phyloP scores from a whole-genome alignment of 2,113 vertebrate species.

The Centropristis striata region DNA sequence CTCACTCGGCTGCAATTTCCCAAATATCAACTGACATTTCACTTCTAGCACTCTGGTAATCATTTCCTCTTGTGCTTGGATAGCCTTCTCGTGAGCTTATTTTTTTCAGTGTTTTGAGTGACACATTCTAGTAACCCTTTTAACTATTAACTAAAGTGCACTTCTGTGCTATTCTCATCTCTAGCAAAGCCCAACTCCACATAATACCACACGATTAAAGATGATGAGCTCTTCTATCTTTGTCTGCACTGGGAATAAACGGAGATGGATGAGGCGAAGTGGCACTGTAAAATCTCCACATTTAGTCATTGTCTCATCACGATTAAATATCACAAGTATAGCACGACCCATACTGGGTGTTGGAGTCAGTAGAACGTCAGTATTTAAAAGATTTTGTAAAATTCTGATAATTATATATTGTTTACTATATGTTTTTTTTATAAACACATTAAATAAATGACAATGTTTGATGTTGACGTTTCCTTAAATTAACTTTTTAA shows the following conservation, averaged over 20 bases:
- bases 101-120: conserved; percentile 1
- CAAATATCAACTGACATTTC: conserved; percentile 34
- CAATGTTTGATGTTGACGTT: no score
- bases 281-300: not conserved
- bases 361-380: not conserved
- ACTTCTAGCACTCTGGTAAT: conserved; percentile 36
- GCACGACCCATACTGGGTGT: not conserved
- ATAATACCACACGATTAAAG: conserved; percentile 50
- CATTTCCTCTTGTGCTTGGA: conserved; percentile 41
- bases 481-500: not conserved
- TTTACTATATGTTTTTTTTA: not conserved
- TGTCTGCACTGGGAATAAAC: conserved; percentile 16
- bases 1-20: conserved; percentile 24
- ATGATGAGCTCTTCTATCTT: conserved; percentile 44
- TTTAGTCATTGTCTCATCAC: conserved; percentile 20
- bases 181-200: conserved; percentile 14
- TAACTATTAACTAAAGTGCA: conserved; percentile 58
- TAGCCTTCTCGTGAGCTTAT: not conserved
- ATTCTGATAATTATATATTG: not conserved
- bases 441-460: not conserved
- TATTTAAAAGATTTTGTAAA: not conserved
- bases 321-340: not conserved
- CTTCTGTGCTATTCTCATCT: conserved; percentile 48
- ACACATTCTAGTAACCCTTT: conserved; percentile 42
- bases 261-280: conserved; percentile 27